Evolutionary conservation across 2,797 vertebrate species (phyloP).

Genomic region (Peromyscus nudipes): DNA sequence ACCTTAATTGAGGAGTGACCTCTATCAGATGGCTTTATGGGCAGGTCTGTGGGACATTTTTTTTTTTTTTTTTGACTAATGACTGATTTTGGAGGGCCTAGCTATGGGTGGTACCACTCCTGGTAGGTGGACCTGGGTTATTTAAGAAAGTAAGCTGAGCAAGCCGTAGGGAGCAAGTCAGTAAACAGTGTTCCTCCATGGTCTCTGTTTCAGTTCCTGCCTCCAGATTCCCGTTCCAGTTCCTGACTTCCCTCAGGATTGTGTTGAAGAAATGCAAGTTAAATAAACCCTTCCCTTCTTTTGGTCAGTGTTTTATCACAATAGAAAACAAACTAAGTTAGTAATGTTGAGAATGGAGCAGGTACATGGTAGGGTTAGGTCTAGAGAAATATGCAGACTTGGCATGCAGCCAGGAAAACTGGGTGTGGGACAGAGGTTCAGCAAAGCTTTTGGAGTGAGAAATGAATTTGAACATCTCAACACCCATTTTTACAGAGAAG

Average conservation of each 20-base stretch:
- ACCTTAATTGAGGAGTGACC: not conserved
- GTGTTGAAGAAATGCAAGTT: not conserved
- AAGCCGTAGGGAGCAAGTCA: not conserved
- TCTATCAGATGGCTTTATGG: no score
- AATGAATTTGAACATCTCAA: not conserved
- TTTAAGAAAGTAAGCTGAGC: not conserved
- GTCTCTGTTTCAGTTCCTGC: not conserved
- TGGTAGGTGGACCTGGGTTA: not conserved
- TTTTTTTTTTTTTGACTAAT: not conserved
- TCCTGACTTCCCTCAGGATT: not conserved
- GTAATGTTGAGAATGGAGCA: not conserved
- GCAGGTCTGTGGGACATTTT: not conserved
- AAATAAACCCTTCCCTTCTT: not conserved
- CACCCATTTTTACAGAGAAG: constrained; percentile 4
- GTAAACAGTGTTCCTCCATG: not conserved
- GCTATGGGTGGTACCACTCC: not conserved
- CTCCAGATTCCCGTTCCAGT: not conserved
- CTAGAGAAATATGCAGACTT: not conserved
- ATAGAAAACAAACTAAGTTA: not conserved
- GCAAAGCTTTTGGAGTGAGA: not conserved
- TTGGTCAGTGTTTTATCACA: not conserved
- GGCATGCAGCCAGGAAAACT: not conserved
- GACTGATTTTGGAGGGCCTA: not conserved
- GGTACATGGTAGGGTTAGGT: not conserved
- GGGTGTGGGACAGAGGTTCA: not conserved